phyloP scores from a whole-genome alignment of 2,113 vertebrate species.

The Crocuta crocuta region DNA sequence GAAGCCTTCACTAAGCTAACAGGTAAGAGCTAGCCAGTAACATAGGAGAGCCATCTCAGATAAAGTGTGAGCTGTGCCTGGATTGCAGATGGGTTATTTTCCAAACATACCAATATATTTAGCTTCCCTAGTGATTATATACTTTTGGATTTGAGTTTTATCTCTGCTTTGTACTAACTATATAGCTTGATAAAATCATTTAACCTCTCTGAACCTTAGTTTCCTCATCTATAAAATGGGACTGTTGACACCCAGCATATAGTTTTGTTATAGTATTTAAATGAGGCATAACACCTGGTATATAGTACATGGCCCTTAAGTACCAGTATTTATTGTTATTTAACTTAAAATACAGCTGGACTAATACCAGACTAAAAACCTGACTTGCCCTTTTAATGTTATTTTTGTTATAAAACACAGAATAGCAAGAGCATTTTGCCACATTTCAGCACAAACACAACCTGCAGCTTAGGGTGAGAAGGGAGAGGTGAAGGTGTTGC shows the following conservation, averaged over 20 bases:
- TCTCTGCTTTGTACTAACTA: background rate
- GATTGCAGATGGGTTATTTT: background rate
- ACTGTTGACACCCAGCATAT: background rate
- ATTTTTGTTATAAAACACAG: constrained; percentile 30
- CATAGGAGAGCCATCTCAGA: background rate
- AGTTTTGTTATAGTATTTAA: background rate
- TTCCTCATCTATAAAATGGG: constrained; percentile 34
- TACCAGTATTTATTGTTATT: background rate
- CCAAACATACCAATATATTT: background rate
- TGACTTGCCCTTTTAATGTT: background rate
- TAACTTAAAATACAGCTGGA: background rate
- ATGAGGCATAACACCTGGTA: background rate
- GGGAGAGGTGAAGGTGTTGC: background rate
- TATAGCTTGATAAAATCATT: background rate
- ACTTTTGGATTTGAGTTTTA: constrained; percentile 45
- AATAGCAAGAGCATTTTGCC: background rate
- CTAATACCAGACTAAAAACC: background rate
- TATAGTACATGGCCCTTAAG: background rate
- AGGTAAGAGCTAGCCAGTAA: constrained; percentile 85
- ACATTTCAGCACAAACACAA: background rate
- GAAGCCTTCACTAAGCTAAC: constrained; percentile 96
- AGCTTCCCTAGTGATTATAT: background rate
- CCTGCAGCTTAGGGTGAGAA: background rate
- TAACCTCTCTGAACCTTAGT: constrained; percentile 32
- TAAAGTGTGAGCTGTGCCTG: background rate